phyloP scores from a whole-genome alignment of 2,113 vertebrate genomes.

The Melanostigma gelatinosum region DNA sequence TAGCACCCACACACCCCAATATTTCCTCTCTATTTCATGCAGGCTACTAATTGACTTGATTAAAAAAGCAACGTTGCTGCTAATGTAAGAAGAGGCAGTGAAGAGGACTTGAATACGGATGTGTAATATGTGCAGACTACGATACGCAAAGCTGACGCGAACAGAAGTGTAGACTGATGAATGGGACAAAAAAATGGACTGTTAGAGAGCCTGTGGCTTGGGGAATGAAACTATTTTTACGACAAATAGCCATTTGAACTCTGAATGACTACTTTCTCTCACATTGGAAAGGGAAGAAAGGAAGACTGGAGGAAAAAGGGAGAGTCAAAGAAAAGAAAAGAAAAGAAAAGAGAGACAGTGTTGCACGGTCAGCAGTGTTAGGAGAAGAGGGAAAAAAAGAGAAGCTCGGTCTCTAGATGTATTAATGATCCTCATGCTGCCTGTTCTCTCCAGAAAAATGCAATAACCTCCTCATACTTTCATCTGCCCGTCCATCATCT shows the following conservation, averaged over 20 bases:
- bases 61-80: not conserved
- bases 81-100: not conserved
- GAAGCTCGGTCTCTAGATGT: constrained; percentile 37
- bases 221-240: not conserved
- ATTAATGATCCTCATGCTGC: constrained; percentile 38
- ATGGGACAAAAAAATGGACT: constrained; percentile 1
- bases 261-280: not conserved
- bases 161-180: not conserved
- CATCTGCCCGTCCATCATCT: constrained; percentile 46
- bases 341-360: constrained; percentile 6
- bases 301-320: not conserved
- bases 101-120: not conserved
- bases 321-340: not conserved
- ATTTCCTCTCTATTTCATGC: not conserved
- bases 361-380: constrained; percentile 51
- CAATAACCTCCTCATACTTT: constrained; percentile 53
- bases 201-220: not conserved
- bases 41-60: not conserved
- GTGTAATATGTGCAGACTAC: constrained; percentile 2
- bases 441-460: constrained; percentile 42
- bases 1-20: not conserved
- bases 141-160: not conserved
- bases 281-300: not conserved
- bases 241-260: not conserved
- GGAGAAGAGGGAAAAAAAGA: constrained; percentile 3